A percentile compares a stretch with the other conserved stretches of the same genome.
Evolutionary conservation across 2,888 invertebrate genomes (phyloP).

Genomic region (Thelaira solivaga): DNA sequence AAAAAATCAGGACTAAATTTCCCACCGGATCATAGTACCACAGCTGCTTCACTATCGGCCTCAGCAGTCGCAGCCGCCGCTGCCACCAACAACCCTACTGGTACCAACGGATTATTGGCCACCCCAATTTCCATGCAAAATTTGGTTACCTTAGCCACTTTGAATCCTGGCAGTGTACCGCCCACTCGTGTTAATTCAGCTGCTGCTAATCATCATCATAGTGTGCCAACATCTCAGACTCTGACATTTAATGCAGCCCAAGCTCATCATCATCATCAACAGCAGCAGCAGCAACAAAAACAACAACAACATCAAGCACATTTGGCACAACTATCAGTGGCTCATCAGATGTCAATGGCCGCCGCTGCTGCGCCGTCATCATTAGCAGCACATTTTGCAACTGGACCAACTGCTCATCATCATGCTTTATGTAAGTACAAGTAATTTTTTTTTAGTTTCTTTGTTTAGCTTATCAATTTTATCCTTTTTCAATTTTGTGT

Average conservation of each 20-base stretch:
- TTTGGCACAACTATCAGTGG: constrained; percentile 70
- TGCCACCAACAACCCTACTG: constrained; percentile 74
- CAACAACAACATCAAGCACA: constrained; percentile 65
- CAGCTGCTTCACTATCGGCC: constrained; percentile 73
- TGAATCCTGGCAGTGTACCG: constrained; percentile 60
- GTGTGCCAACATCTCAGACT: constrained; percentile 49
- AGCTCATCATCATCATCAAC: constrained; percentile 75
- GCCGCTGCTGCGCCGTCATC: constrained; percentile 77
- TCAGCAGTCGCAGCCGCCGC: constrained; percentile 74
- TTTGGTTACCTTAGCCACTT: constrained; percentile 84
- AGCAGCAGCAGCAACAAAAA: constrained; percentile 72
- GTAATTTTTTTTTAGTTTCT: background rate
- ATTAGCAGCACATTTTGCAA: constrained; percentile 65
- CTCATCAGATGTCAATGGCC: constrained; percentile 73
- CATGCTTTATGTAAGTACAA: constrained; percentile 76
- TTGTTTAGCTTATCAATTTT: background rate
- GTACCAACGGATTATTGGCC: constrained; percentile 78
- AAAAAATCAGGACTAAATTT: constrained; percentile 77
- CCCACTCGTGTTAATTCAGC: constrained; percentile 28
- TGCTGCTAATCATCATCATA: constrained; percentile 70
- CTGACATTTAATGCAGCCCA: constrained; percentile 60
- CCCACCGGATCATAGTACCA: constrained; percentile 77
- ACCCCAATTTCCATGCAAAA: constrained; percentile 93
- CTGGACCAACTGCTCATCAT: constrained; percentile 71
- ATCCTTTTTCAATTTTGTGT: background rate